phyloP scores from a whole-genome alignment of 2,888 invertebrate genomes.

The Callinectes sapidus region DNA sequence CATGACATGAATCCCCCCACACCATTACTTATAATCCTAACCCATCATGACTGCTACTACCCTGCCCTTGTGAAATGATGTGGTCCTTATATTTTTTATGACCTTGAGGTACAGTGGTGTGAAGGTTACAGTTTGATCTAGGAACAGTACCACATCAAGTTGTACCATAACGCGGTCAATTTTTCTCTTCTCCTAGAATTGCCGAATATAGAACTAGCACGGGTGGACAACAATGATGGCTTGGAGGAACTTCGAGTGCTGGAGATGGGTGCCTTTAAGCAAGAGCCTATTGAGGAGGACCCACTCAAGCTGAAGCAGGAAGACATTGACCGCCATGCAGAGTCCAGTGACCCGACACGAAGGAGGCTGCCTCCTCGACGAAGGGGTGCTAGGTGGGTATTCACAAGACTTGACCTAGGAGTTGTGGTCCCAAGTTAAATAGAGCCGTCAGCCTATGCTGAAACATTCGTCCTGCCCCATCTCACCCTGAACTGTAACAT shows the following conservation, averaged over 20 bases:
- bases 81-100: not conserved
- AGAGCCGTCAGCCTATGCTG: not conserved
- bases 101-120: too few species aligned
- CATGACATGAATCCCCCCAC: not conserved
- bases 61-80: not conserved
- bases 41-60: not conserved
- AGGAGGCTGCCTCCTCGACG: constrained; percentile 57
- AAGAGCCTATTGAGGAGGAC: constrained; percentile 50
- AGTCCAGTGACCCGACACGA: constrained; percentile 49
- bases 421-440: not conserved
- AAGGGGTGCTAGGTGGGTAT: constrained; percentile 52
- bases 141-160: too few species aligned
- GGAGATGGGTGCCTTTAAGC: constrained; percentile 59
- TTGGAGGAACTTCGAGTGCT: constrained; percentile 56
- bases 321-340: constrained; percentile 30
- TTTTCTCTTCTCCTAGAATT: not conserved
- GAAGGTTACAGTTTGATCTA: too few species aligned
- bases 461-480: not conserved
- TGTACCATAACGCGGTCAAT: not conserved
- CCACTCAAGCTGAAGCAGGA: not conserved
- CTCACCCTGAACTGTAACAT: not conserved
- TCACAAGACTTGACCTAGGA: not conserved
- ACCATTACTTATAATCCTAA: not conserved
- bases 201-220: constrained; percentile 54
- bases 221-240: constrained; percentile 58